A percentile compares a stretch with the other conserved stretches of the same genome.
Conservation (phyloP, 2,113 vertebrate genomes). For the Sciurus niger region DNA sequence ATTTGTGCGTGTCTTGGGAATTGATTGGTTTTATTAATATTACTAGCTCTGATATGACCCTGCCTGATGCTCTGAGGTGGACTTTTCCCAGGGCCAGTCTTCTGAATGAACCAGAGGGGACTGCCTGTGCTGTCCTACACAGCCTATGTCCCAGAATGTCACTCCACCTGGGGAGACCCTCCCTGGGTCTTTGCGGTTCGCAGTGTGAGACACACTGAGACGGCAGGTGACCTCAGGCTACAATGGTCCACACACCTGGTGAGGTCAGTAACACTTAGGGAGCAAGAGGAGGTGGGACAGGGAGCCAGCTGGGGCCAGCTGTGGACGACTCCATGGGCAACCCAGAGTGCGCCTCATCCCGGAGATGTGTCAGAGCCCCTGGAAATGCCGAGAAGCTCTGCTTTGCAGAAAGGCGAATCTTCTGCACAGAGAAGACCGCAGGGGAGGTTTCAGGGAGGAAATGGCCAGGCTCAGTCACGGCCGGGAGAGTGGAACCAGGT, state of each 20-base stretch:
- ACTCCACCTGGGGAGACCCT: not conserved
- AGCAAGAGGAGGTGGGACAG: not conserved
- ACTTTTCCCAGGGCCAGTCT: not conserved
- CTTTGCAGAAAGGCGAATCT: not conserved
- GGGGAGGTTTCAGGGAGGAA: too few relatives aligned
- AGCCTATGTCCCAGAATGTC: not conserved
- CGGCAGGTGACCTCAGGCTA: not conserved
- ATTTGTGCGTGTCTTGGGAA: not conserved
- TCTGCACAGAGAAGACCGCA: not conserved
- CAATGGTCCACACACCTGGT: not conserved
- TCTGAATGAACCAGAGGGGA: not conserved
- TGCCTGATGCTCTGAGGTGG: not conserved
- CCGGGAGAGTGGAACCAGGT: not conserved
- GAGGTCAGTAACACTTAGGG: not conserved
- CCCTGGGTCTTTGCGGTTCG: not conserved
- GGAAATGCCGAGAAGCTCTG: too few relatives aligned
- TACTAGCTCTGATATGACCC: not conserved
- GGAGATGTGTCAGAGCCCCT: not conserved
- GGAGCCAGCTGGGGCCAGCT: accelerated
- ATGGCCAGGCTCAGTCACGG: too few relatives aligned
- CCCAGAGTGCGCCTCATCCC: accelerated
- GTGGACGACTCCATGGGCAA: not conserved
- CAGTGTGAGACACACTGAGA: not conserved
- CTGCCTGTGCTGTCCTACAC: accelerated
- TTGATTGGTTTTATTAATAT: too few relatives aligned